Percentiles rank a stretch among this genome's conserved stretches.
These are phyloP conservation scores for Eupsilia transversa DNA, from an alignment of 2,888 invertebrate genomes.

Conservation along the genomic window DNA sequence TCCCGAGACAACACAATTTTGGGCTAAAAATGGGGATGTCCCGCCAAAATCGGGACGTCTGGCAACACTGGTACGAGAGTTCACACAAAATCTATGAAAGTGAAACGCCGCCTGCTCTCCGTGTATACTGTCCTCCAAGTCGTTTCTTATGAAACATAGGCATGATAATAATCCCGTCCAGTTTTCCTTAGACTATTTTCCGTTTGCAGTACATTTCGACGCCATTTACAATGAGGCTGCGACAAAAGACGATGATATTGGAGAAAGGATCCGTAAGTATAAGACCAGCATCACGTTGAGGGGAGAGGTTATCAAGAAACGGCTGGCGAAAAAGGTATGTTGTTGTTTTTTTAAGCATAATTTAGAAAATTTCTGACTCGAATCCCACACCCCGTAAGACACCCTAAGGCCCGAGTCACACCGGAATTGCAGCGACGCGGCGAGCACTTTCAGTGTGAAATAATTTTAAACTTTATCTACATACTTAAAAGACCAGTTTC, in stretches of 20 bases:
- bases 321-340: constrained; percentile 76
- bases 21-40: background rate
- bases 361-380: too few species aligned
- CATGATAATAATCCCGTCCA: background rate
- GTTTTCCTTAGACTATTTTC: constrained; percentile 51
- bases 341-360: background rate
- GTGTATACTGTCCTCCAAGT: background rate
- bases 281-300: constrained; percentile 77
- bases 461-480: too few species aligned
- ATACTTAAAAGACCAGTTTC: too few species aligned
- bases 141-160: background rate
- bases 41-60: background rate
- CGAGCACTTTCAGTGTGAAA: too few species aligned
- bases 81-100: background rate
- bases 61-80: background rate
- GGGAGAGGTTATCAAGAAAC: constrained; percentile 78
- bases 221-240: constrained; percentile 88
- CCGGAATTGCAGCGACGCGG: too few species aligned
- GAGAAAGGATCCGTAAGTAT: constrained; percentile 76
- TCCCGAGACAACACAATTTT: too few species aligned
- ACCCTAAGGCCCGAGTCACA: too few species aligned
- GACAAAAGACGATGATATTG: constrained; percentile 78
- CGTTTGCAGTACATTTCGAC: constrained; percentile 89
- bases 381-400: too few species aligned
- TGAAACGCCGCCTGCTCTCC: background rate